phyloP scores from a whole-genome alignment of 2,113 vertebrate genomes.

The Peromyscus polionotus region DNA sequence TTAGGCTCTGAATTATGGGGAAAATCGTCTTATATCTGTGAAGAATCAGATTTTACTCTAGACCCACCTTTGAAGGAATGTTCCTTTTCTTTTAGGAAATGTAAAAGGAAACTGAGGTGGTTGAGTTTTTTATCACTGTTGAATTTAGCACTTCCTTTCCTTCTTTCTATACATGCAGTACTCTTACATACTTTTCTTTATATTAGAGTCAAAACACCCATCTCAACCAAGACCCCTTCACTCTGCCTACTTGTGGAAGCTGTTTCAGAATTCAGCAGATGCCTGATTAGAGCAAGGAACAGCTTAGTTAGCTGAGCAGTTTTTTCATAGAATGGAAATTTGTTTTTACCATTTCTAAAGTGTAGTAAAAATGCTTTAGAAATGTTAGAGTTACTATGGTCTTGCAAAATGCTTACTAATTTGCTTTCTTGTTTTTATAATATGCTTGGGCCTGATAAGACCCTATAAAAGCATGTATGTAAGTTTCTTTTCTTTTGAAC shows the following conservation, averaged over 20 bases:
- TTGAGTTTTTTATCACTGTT: background rate
- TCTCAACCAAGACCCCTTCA: background rate
- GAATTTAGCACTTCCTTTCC: background rate
- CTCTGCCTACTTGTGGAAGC: background rate
- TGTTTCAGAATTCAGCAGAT: constrained; percentile 29
- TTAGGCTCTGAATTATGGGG: background rate
- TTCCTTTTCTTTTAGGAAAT: constrained; percentile 8
- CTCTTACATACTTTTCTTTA: background rate
- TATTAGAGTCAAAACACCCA: background rate
- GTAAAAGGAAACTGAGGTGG: background rate
- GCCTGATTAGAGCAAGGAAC: background rate
- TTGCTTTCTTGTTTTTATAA: constrained; percentile 26
- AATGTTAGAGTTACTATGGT: constrained; percentile 15
- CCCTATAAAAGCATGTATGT: background rate
- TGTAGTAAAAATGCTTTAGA: background rate
- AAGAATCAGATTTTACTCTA: constrained; percentile 32
- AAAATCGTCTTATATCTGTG: background rate
- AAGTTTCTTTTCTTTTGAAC: background rate
- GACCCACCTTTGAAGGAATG: constrained; percentile 28
- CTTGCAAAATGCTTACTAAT: background rate
- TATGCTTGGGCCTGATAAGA: background rate
- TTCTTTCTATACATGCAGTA: background rate
- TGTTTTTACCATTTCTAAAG: constrained; percentile 3
- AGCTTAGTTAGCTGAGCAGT: background rate
- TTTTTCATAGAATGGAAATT: constrained; percentile 31